These are phyloP conservation scores for Venustoraphidia nigricollis DNA, from an alignment of 2,888 invertebrate genomes.

Conservation along the genomic window DNA sequence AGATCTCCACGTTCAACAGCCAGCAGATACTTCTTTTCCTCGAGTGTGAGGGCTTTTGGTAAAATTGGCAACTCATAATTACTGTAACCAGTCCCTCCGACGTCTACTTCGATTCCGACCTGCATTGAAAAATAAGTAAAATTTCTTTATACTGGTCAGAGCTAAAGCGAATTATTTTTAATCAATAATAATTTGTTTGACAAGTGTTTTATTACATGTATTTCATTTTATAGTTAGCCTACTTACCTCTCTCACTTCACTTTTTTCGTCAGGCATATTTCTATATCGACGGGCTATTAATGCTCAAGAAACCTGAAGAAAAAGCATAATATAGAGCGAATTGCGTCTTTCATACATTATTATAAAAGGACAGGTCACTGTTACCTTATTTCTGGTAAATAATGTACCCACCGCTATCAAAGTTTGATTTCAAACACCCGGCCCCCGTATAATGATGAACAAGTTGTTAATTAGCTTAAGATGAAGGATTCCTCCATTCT, in stretches of 20 bases:
- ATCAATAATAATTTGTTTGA: too few relatives aligned
- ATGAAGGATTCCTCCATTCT: too few relatives aligned
- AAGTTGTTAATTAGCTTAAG: too few relatives aligned
- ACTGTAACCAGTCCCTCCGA: neutral
- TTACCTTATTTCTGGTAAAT: too few relatives aligned
- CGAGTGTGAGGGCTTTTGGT: slow-evolving; percentile 56
- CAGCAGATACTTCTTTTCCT: slow-evolving; percentile 83
- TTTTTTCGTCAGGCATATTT: neutral
- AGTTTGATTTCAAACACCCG: too few relatives aligned
- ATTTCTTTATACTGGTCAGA: neutral
- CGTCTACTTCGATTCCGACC: slow-evolving; percentile 4
- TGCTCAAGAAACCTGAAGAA: neutral
- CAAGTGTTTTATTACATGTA: too few relatives aligned
- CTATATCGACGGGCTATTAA: neutral
- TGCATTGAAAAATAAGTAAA: neutral
- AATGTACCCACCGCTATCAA: too few relatives aligned
- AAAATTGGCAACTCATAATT: slow-evolving; percentile 35
- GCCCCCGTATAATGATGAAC: too few relatives aligned
- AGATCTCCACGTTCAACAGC: slow-evolving; percentile 90
- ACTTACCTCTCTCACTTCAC: neutral
- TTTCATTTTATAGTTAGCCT: too few relatives aligned
- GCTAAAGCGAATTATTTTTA: neutral
- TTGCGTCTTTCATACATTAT: too few relatives aligned
- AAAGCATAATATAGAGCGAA: too few relatives aligned
- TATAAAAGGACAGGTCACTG: too few relatives aligned